Percentiles rank a stretch among this genome's conserved stretches.
Evolutionary conservation across 1,140 invertebrate genomes (phyloP).

Genomic region (Tachypleus tridentatus): DNA sequence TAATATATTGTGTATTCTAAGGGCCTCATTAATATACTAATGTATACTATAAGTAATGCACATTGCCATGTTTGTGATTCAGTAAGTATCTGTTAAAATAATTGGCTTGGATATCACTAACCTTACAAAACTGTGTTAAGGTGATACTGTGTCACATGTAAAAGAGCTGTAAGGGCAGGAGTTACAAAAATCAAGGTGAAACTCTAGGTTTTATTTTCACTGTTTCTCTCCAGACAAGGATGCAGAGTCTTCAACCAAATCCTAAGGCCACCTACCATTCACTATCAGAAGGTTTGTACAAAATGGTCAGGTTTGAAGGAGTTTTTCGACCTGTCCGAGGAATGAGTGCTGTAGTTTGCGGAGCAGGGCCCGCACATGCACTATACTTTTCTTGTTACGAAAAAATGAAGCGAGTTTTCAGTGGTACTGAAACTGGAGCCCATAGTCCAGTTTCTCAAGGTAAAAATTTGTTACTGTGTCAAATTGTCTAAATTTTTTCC

Average conservation of each 20-base stretch:
- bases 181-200: too few relatives aligned
- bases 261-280: constrained; percentile 53
- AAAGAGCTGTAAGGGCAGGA: too few relatives aligned
- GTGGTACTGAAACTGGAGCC: constrained; percentile 30
- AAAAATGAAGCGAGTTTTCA: constrained; percentile 66
- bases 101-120: too few relatives aligned
- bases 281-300: constrained; percentile 60
- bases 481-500: too few relatives aligned
- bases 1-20: too few relatives aligned
- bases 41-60: too few relatives aligned
- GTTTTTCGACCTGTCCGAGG: constrained; percentile 78
- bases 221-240: constrained; percentile 69
- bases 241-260: constrained; percentile 77
- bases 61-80: too few relatives aligned
- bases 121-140: too few relatives aligned
- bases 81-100: too few relatives aligned
- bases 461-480: constrained; percentile 32
- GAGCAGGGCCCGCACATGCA: constrained; percentile 96
- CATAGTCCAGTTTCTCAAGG: constrained; percentile 57
- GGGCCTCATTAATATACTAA: too few relatives aligned
- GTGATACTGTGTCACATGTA: too few relatives aligned
- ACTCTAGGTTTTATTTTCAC: too few relatives aligned
- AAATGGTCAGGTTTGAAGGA: constrained; percentile 86
- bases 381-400: constrained; percentile 98
- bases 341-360: constrained; percentile 78